Evolutionary conservation across 2,113 vertebrate genomes (phyloP).

Genomic region (human (Homo sapiens)): DNA sequence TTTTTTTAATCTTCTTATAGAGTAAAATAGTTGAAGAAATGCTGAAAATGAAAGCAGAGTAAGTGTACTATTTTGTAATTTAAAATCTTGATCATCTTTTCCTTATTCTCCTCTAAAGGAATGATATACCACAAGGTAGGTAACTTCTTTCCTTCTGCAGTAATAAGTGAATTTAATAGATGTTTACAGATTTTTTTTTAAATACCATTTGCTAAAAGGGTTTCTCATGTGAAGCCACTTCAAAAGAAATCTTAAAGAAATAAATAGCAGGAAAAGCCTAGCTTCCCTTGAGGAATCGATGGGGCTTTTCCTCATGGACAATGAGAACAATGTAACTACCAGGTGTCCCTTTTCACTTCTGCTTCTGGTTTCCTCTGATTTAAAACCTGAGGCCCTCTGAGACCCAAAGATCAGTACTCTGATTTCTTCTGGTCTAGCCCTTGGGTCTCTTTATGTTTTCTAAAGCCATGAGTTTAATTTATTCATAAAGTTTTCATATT

Average conservation of each 20-base stretch:
- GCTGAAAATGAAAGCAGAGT: conserved; percentile 88
- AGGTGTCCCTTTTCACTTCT: background rate
- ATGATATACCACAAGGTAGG: background rate
- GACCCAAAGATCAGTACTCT: background rate
- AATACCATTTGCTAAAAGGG: background rate
- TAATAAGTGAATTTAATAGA: background rate
- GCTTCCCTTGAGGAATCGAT: background rate
- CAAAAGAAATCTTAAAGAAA: background rate
- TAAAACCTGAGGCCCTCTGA: background rate
- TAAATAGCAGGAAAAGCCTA: background rate
- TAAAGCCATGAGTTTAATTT: background rate
- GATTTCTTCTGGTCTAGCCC: background rate
- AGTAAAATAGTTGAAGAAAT: conserved; percentile 85
- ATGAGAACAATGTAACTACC: background rate
- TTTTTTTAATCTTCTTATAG: conserved; percentile 72
- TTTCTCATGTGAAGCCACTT: background rate
- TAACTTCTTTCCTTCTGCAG: background rate
- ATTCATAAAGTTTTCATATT: background rate
- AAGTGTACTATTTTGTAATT: conserved; percentile 79
- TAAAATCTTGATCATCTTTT: background rate
- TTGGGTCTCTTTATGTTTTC: background rate
- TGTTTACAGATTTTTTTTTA: background rate
- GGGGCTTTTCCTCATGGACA: background rate
- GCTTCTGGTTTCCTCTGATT: background rate
- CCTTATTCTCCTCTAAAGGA: background rate